Evolutionary conservation across 1,140 invertebrate species (phyloP).

Genomic region (Heterodera carotae): DNA sequence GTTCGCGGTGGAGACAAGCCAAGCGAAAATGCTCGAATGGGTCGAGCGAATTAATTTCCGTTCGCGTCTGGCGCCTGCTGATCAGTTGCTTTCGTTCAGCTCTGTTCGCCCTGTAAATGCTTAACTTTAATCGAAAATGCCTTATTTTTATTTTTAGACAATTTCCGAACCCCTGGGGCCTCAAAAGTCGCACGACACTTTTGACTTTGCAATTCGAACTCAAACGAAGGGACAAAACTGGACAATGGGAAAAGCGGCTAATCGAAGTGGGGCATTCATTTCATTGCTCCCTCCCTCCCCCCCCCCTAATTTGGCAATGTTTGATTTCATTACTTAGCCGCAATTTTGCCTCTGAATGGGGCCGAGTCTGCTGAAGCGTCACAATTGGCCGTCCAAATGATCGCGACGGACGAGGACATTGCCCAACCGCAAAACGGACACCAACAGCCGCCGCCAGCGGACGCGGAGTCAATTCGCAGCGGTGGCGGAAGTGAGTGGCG

Average conservation of each 20-base stretch:
- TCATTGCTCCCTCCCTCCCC: too few relatives aligned
- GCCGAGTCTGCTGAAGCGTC: background rate
- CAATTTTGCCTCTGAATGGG: too few relatives aligned
- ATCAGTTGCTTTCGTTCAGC: conserved; percentile 32
- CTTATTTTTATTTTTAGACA: conserved; percentile 1
- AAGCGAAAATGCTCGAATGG: conserved; percentile 83
- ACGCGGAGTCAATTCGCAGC: conserved; percentile 9
- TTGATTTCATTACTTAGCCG: too few relatives aligned
- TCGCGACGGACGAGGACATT: background rate
- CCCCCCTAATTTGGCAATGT: too few relatives aligned
- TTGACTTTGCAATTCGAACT: background rate
- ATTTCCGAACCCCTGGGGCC: conserved; percentile 12
- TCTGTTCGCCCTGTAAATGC: conserved; percentile 12
- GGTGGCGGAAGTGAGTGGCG: conserved; percentile 7
- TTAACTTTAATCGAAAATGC: background rate
- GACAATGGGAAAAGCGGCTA: background rate
- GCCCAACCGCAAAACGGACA: conserved; percentile 8
- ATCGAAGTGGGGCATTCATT: conserved; percentile 8
- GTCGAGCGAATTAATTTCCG: conserved; percentile 89
- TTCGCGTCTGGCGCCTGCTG: conserved; percentile 81
- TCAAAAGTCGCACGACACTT: background rate
- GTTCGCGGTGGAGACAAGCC: conserved; percentile 76
- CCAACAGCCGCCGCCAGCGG: background rate
- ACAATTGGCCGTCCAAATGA: conserved; percentile 13
- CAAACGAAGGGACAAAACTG: background rate